Evolutionary conservation across 2,888 invertebrate species (phyloP).

Genomic region (Digitonthophagus gazella): DNA sequence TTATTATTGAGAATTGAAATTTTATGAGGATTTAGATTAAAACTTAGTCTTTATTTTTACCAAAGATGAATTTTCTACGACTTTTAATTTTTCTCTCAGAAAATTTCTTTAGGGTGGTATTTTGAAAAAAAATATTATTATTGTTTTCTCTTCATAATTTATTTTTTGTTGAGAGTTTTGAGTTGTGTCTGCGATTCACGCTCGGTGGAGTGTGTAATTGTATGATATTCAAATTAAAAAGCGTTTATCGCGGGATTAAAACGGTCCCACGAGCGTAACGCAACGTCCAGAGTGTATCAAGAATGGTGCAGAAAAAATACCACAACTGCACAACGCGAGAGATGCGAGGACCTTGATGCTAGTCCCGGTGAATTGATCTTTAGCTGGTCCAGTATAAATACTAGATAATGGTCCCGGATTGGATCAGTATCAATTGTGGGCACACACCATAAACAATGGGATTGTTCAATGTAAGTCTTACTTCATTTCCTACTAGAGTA

Average conservation of each 20-base stretch:
- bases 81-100: too few species aligned
- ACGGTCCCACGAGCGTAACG: not conserved
- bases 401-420: constrained; percentile 28
- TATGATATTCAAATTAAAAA: not conserved
- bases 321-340: not conserved
- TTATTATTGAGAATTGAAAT: too few species aligned
- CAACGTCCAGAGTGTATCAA: not conserved
- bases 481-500: not conserved
- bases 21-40: too few species aligned
- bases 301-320: not conserved
- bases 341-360: constrained; percentile 34
- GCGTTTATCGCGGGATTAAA: not conserved
- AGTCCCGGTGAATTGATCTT: constrained; percentile 31
- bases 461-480: constrained; percentile 33
- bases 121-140: too few species aligned
- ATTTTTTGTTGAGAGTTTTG: too few species aligned
- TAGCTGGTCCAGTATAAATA: constrained; percentile 36
- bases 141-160: too few species aligned
- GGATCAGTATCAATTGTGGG: constrained; percentile 35
- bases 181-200: not conserved
- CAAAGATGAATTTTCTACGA: too few species aligned
- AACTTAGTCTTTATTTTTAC: too few species aligned
- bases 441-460: constrained; percentile 30
- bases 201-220: not conserved
- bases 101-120: too few species aligned